Evolutionary conservation across 1,140 invertebrate genomes (phyloP), one percentile per base, ranked within the genome.

Genomic region (Panulirus ornatus): DNA sequence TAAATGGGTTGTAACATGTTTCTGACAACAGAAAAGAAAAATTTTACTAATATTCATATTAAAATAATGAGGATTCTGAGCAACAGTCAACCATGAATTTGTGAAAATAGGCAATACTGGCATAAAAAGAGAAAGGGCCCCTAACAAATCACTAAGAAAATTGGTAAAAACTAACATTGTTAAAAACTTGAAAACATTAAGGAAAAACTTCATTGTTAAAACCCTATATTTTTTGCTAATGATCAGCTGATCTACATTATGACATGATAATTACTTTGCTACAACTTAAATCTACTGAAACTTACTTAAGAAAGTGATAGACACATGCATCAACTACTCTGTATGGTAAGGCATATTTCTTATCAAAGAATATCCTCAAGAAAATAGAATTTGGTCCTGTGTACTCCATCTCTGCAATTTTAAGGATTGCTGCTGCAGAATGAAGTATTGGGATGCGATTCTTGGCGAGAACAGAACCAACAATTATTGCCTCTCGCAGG

Each of bases 371-470:
- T 93, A 98, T 97, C 73, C 98, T 95, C 40, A 99, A 94, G 93
- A 99, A 99, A 92, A 99, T 98, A 78, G 98, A 99, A 94, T 97
- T 99, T 0, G 98, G 98, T n/a, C 99, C 98, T 76, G 96, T 97
- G 93, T 99, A 99, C 91, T 97, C 97, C 98, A 99, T 99, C 95
- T 99, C 98, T 44, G 98, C 98, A 90, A 99, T 98, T 95, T 98
- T 98, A 1, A 99, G 94, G 92, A 99, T 96, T 36, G 98, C 98
- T 22, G 99, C 98, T 76, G 97, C 97, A 0, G 98, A 99, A 94
- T 99, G 98, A n/a, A 99, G 94, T 81, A 99, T 96, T 2, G 99
- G 99, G 71, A 99, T 98, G 0, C 98, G 99, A 94, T 97, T 98
- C 92, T 97, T 97, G 0, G 96, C 96, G 44, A 99, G 93, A 0